Base-by-base conservation (phyloP, 2,797 vertebrate species). In the Danio albolineatus region DNA sequence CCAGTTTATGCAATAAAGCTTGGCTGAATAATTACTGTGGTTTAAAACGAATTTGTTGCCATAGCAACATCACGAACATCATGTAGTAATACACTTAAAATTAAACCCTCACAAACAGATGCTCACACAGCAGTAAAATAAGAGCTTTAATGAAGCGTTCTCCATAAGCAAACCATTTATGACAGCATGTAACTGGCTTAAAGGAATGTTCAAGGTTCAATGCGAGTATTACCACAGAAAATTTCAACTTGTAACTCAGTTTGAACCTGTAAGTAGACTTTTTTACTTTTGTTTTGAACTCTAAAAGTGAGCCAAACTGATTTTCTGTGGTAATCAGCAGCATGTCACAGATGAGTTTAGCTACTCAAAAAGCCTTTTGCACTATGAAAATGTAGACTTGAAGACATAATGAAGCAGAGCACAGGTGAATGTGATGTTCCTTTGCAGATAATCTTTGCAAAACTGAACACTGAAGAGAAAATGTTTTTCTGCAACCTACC, bases 401-500 rank as follows among this genome's bases (percentile, higher is more conserved):
- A 64, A 64, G 12, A 21, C 12, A 19, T 1, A 13, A 21, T 4
- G 10, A 75, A 39, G 60, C 17, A 38, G 13, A 49, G 28, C 66
- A 8, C 48, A 43, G n/a, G 9, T 9, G 65, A 64, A 54, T 65
- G 28, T 43, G 7, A 49, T 41, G 53, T 61, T 39, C 8, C 53
- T 70, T 38, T 21, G 17, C 6, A 53, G 38, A n/a, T 48, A 43
- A 7, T 61, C 19, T 41, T 61, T 5, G 41, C 8, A 59, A 60
- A 43, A 39, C 13, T 38, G 12, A 51, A 39, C 5, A 21, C n/a
- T 19, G 41, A 54, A 10, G 19, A 14, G 5, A 76, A 10, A 12
- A 10, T 49, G 66, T 5, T 38, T 51, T 21, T 65, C 9, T 48
- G 12, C 39, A 21, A 73, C 85, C 39, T 95, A 99, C 98, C 97